A percentile compares a stretch with the other conserved stretches of the same genome.
Conservation (phyloP, 1,140 invertebrate species). For the Zaprionus kolodkinae region DNA sequence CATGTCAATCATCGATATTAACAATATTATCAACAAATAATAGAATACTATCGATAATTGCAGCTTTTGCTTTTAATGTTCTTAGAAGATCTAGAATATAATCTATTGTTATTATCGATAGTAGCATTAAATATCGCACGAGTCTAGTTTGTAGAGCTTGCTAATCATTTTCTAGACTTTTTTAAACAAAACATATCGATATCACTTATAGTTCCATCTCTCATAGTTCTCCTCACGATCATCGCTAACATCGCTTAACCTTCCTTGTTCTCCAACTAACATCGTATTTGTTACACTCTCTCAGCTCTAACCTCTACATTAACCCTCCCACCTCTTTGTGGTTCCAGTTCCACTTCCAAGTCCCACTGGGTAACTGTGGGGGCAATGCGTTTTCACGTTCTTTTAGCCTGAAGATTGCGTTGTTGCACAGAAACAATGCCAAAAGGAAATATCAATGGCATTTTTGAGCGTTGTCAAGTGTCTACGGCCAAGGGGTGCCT, state of each 20-base stretch:
- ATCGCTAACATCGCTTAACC: background rate
- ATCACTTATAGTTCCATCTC: background rate
- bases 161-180: no score
- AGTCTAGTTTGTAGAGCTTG: no score
- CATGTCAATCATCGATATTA: no score
- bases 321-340: background rate
- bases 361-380: conserved; percentile 35
- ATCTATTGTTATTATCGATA: no score
- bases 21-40: no score
- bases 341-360: background rate
- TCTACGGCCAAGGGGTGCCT: background rate
- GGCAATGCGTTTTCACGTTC: conserved; percentile 43
- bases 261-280: background rate
- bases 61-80: no score
- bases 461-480: conserved; percentile 81
- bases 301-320: background rate
- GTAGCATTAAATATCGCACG: no score
- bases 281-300: background rate
- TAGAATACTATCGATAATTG: no score
- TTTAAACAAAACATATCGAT: no score
- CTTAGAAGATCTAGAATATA: no score
- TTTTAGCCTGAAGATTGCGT: conserved; percentile 11
- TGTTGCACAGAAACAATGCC: conserved; percentile 64
- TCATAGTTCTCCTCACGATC: background rate
- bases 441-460: conserved; percentile 72